Base-by-base conservation (phyloP, 1,140 invertebrate species). In the Drosophila yakuba region DNA sequence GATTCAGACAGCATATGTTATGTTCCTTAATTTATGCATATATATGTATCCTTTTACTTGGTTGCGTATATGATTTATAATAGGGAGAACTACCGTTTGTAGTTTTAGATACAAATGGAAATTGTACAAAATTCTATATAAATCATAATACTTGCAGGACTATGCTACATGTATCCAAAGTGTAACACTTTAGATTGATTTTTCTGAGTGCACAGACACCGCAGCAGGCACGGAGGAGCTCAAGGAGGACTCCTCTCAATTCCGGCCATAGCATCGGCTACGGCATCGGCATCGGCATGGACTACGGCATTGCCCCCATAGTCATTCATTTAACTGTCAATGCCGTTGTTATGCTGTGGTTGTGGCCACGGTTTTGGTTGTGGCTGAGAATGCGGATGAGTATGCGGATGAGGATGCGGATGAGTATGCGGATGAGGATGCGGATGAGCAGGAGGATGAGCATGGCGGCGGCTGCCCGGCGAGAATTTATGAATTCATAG, bases 241-340 rank as follows among this genome's bases (percentile, higher is more conserved):
- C n/a, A 57, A 57, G 67, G 15, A 69, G 67, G 69, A 52, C 32
- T 52, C 45, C 59, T 14, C 36, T 25, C 38, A 36, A 28, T 32
- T 64, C 36, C 47, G 38, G 23, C 45, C 36, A 38, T n/a, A 64
- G 23, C n/a, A 41, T 48, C 41, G 41, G 43, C 50, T 54, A 43
- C 15, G 47, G 48, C 57, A 55, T 12, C 45, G 15, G 10, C 56
- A 48, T 28, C 11, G 58, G 28, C 60, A 32, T 58, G 41, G 41
- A 41, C 41, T 35, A 43, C 59, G 64, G 45, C 69, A 52, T 39
- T 32, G 67, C 59, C 51, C 48, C 57, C 59, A 69, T 48, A 83
- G 68, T 82, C 63, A 82, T 82, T 69, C 74, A 82, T 82, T 82
- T 83, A 78, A 83, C 80, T 82, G 80, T 82, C 80, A 82, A 82